phyloP scores from a whole-genome alignment of 2,888 invertebrate species.

The Perithous albicinctus region DNA sequence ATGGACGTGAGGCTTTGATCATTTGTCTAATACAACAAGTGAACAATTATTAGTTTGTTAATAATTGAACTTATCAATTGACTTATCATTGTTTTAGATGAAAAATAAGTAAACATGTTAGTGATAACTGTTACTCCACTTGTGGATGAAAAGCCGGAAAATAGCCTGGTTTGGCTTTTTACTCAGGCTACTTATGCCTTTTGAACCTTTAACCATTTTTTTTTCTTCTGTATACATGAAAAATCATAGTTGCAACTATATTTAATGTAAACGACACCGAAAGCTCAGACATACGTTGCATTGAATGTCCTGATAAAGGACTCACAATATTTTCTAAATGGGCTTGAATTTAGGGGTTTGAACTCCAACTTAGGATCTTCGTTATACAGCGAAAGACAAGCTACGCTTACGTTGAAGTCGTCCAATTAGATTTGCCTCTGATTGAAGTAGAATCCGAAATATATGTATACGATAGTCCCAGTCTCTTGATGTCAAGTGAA shows the following conservation, averaged over 20 bases:
- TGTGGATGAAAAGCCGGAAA: too few relatives aligned
- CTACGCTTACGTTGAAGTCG: slow-evolving; percentile 30
- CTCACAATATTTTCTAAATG: not conserved
- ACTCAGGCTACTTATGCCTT: too few relatives aligned
- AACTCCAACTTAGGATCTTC: slow-evolving; percentile 30
- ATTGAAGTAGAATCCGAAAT: not conserved
- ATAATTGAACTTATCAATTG: too few relatives aligned
- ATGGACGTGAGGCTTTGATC: too few relatives aligned
- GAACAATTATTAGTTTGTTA: not conserved
- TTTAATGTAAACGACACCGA: not conserved
- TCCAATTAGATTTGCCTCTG: slow-evolving; percentile 59
- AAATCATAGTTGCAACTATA: not conserved
- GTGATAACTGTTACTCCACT: too few relatives aligned
- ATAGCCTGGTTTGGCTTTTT: too few relatives aligned
- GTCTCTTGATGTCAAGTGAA: slow-evolving; percentile 1
- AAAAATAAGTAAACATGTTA: too few relatives aligned
- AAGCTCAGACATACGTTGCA: not conserved
- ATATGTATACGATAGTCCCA: slow-evolving; percentile 11
- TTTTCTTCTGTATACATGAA: not conserved
- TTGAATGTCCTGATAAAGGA: not conserved
- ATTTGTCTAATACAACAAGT: not conserved
- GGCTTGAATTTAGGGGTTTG: not conserved
- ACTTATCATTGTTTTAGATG: too few relatives aligned
- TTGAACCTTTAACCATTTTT: not conserved
- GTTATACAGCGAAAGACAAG: not conserved